These are phyloP conservation scores for Acinonyx jubatus DNA, from an alignment of 2,113 vertebrate species.

Conservation along the genomic window DNA sequence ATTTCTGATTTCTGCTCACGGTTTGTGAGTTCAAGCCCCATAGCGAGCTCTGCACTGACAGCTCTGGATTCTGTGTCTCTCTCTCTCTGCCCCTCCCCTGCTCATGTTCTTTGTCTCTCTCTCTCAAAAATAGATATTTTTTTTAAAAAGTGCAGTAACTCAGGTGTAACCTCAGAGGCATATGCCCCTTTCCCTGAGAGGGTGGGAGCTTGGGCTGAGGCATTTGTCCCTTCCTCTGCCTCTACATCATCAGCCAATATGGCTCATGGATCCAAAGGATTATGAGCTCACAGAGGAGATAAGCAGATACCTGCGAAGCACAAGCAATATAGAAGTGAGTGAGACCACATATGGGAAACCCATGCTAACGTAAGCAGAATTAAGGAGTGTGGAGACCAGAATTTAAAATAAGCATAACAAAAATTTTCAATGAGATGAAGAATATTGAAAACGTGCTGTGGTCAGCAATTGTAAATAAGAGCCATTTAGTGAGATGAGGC, in stretches of 20 bases:
- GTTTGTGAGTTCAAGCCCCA: too few relatives aligned
- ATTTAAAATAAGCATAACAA: background rate
- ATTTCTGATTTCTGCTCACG: too few relatives aligned
- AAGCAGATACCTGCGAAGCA: background rate
- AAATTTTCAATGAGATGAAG: background rate
- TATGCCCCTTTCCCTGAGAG: background rate
- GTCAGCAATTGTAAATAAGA: background rate
- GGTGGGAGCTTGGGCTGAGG: background rate
- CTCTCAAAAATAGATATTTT: too few relatives aligned
- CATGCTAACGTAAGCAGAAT: background rate
- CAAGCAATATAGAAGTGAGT: background rate
- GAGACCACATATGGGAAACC: background rate
- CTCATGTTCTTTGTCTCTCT: too few relatives aligned
- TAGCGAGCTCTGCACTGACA: too few relatives aligned
- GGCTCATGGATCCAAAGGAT: background rate
- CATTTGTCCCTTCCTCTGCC: background rate
- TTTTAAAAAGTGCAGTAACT: background rate
- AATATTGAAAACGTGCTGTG: background rate
- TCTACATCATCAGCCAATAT: background rate
- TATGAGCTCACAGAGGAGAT: background rate
- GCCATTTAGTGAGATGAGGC: background rate
- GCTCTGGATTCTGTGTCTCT: too few relatives aligned
- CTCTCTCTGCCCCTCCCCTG: too few relatives aligned
- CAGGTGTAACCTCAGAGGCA: background rate
- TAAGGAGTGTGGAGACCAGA: background rate